phyloP scores from a whole-genome alignment of 2,888 invertebrate genomes.

The Leptinotarsa tumamoca region DNA sequence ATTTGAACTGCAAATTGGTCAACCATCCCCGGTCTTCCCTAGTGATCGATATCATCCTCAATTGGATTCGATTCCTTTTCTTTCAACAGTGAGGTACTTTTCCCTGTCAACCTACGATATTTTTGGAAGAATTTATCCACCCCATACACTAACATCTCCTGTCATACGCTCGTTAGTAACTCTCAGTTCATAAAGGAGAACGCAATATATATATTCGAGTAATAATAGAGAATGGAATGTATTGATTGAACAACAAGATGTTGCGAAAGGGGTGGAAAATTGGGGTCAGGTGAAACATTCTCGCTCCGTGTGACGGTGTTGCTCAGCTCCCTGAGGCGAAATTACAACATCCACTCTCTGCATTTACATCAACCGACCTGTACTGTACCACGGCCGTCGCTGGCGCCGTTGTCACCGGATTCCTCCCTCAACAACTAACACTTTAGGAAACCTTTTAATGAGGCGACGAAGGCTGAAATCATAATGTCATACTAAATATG shows the following conservation, averaged over 20 bases:
- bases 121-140: background rate
- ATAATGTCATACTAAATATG: slow-evolving; percentile 30
- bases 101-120: background rate
- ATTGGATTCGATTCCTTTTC: too few relatives aligned
- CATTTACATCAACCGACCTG: slow-evolving; percentile 38
- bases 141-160: background rate
- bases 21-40: too few relatives aligned
- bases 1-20: too few relatives aligned
- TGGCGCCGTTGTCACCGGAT: slow-evolving; percentile 48
- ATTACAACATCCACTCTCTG: slow-evolving; percentile 44
- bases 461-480: slow-evolving; percentile 37
- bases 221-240: slow-evolving; percentile 51
- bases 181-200: slow-evolving; percentile 16
- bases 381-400: slow-evolving; percentile 22
- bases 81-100: too few relatives aligned
- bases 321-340: slow-evolving; percentile 43
- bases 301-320: slow-evolving; percentile 49
- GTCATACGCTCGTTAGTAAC: background rate
- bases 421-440: slow-evolving; percentile 48
- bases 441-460: slow-evolving; percentile 47
- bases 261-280: slow-evolving; percentile 42
- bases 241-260: slow-evolving; percentile 51
- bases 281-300: slow-evolving; percentile 49
- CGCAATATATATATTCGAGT: slow-evolving; percentile 25
- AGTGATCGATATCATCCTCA: too few relatives aligned